These are phyloP conservation scores for Diadegma fenestrale DNA, from an alignment of 2,888 invertebrate genomes.

Conservation along the genomic window DNA sequence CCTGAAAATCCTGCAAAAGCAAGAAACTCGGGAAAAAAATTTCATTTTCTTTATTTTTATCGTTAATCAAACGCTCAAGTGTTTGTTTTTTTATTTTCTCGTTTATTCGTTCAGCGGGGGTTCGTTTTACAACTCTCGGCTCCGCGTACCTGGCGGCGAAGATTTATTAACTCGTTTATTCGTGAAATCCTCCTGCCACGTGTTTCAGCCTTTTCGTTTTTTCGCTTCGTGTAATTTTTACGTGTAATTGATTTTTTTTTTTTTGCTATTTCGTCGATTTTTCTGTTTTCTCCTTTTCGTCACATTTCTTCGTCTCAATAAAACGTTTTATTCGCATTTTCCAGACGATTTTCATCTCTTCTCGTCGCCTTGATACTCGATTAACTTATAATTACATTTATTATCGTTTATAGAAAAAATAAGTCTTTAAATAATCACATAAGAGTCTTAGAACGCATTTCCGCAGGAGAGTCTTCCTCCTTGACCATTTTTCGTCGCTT, in stretches of 20 bases:
- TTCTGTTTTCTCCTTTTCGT: conserved; percentile 66
- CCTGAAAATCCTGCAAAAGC: neutral
- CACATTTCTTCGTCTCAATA: conserved; percentile 18
- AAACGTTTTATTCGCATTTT: conserved; percentile 76
- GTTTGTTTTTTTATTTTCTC: conserved; percentile 67
- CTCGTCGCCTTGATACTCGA: conserved; percentile 28
- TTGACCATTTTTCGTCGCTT: neutral
- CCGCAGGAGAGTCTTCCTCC: conserved; percentile 41
- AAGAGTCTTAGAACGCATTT: conserved; percentile 80
- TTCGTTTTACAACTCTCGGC: conserved; percentile 79
- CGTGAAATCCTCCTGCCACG: conserved; percentile 9
- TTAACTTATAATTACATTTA: conserved; percentile 73
- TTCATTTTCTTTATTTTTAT: neutral
- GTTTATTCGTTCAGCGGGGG: conserved; percentile 79
- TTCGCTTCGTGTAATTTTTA: conserved; percentile 36
- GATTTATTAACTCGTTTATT: conserved; percentile 25
- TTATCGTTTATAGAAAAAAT: conserved; percentile 83
- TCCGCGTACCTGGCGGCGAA: conserved; percentile 50
- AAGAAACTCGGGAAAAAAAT: neutral
- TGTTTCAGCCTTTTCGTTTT: conserved; percentile 54
- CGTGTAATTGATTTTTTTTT: neutral
- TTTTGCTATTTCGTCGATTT: conserved; percentile 33
- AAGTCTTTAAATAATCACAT: conserved; percentile 85
- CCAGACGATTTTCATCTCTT: conserved; percentile 71
- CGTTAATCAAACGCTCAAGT: conserved; percentile 1